phyloP scores from a whole-genome alignment of 2,113 vertebrate genomes.

The Paratilapia polleni region DNA sequence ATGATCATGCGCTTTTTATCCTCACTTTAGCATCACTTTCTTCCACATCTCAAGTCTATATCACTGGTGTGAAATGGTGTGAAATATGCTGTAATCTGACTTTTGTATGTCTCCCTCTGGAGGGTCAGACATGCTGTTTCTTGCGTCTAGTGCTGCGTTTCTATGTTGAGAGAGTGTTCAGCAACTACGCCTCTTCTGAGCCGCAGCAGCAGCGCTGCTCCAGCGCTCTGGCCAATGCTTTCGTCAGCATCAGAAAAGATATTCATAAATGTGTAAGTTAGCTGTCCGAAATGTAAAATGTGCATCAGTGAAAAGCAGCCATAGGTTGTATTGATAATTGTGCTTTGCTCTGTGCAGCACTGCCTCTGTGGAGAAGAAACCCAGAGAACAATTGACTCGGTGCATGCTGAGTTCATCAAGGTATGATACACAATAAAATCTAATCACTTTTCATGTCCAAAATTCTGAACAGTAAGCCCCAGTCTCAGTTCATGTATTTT shows the following conservation, averaged over 20 bases:
- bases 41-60: neutral
- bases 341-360: conserved; percentile 48
- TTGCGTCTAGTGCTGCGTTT: conserved; percentile 85
- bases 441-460: neutral
- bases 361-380: conserved; percentile 76
- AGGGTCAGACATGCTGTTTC: conserved; percentile 87
- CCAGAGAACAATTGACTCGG: conserved; percentile 55
- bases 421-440: conserved; percentile 41
- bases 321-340: neutral
- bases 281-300: neutral
- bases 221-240: conserved; percentile 86
- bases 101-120: conserved; percentile 62
- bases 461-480: neutral
- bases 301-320: neutral
- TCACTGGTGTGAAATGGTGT: neutral
- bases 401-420: conserved; percentile 69
- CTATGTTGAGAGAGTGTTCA: conserved; percentile 91
- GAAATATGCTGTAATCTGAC: neutral
- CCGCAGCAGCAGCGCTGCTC: conserved; percentile 70
- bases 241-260: conserved; percentile 82
- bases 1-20: neutral
- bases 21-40: neutral
- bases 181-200: conserved; percentile 74
- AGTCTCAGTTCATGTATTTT: neutral
- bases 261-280: conserved; percentile 85